Evolutionary conservation across 1,140 invertebrate species (phyloP), one percentile per base, ranked within the genome.

Genomic region (Zelostemma sp.): DNA sequence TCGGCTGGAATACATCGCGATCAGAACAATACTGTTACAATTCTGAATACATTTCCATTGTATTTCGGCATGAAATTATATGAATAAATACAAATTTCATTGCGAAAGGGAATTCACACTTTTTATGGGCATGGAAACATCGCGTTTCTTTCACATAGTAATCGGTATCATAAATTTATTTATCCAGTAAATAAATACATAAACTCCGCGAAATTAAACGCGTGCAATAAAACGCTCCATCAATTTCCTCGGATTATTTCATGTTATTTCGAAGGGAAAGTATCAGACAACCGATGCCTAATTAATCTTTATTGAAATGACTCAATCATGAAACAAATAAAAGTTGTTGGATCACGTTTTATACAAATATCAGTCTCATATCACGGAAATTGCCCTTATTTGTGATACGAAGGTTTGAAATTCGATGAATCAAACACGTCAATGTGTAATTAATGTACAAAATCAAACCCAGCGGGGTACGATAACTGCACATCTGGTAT

Each of bases 301-400:
- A 15, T 61, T 48, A 57, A 47, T 55, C 12, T 19, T 43, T 31
- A 56, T 68, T 45, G 57, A 64, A 64, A 62, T 50, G 58, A 64
- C 48, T 58, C 35, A 59, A 35, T 35, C 11, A 9, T 9, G 38
- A 66, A 65, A 58, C 54, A 60, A 59, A 28, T 40, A 50, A 28
- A 18, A 33, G 33, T 51, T 51, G 60, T 62, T 59, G 50, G 61
- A 46, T 63, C 58, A 50, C 55, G 57, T 62, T 73, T 59, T 56
- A 19, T 48, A 11, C 45, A 50, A 65, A 65, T 68, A 54, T 66
- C 55, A 51, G 51, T 53, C 45, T 53, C 48, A 55, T 71, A 78
- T 75, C 63, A 58, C 56, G 71, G 49, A 75, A 75, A 79, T 80
- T 79, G 67, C 68, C 70, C 74, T 80, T 70, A 80, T 79, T 79